Evolutionary conservation across 2,113 vertebrate species (phyloP), one percentile per base, ranked within the genome.

Genomic region (Etheostoma cragini): DNA sequence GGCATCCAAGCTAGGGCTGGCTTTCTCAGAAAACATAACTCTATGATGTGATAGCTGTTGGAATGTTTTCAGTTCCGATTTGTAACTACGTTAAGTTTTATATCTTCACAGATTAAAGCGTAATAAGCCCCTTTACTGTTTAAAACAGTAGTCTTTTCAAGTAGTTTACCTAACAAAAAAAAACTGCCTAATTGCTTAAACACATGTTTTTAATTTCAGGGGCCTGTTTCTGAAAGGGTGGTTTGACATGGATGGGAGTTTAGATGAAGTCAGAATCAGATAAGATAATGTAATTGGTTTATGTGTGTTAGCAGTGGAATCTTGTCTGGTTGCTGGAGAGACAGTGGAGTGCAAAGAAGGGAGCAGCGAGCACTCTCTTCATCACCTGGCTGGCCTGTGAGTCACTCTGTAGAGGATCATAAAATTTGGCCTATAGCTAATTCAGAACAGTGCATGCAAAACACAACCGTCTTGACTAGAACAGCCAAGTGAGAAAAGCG

Each of bases 291-390:
- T 93, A 92, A 94, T 92, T 93, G 87, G 84, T 93, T 94, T 94
- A 93, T 92, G 91, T 89, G 88, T 93, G 92, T 94, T 91, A 93
- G 89, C 86, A 88, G 87, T 86, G 93, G 91, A 93, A 93, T 93
- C 90, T 79, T 76, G 88, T 93, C 90, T 92, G 87, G 87, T 81
- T 82, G 77, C 81, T 57, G 73, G 60, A 89, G 84, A 89, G 87
- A 90, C 83, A 73, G 83, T 54, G 58, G 52, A 85, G 78, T 12
- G 66, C 74, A 74, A 42, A 53, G 57, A 82, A 66, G 81, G 77
- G 87, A 84, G 72, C 45, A 47, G 70, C 1, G 17, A 62, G 74
- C 89, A 90, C 91, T 77, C 86, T 87, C 83, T 91, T 78, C 87
- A 92, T 93, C 92, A 93, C 91, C 91, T 91, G 85, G 81, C 63